These are phyloP conservation scores for Sebastes wilsoni DNA, from an alignment of 2,797 vertebrate species.

Conservation along the genomic window DNA sequence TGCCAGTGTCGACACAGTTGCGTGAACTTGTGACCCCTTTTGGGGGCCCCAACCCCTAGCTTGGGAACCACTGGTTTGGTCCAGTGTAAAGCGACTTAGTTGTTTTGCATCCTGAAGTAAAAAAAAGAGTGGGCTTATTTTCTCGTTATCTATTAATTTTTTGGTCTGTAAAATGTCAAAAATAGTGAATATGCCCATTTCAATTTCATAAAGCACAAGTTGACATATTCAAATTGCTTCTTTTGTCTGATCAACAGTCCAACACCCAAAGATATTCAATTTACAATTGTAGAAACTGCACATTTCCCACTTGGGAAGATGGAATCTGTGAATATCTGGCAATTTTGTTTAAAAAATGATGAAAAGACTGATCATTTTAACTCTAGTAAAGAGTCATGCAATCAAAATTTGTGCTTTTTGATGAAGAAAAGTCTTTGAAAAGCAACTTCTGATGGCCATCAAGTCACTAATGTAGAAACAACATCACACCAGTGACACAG, in stretches of 20 bases:
- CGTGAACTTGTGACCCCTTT: background rate
- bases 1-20: background rate
- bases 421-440: background rate
- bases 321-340: background rate
- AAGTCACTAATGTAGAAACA: background rate
- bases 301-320: background rate
- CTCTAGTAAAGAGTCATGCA: too few species aligned
- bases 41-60: too few species aligned
- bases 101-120: too few species aligned
- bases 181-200: background rate
- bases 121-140: background rate
- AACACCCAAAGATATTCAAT: background rate
- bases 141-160: background rate
- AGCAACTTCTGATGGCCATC: background rate
- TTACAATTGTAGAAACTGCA: background rate
- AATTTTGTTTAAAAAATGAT: background rate
- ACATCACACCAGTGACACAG: constrained; percentile 16
- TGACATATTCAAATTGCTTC: background rate
- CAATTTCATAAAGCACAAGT: background rate
- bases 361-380: background rate
- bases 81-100: too few species aligned
- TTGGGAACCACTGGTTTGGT: too few species aligned
- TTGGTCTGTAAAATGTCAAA: background rate
- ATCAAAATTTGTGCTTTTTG: background rate
- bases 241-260: background rate